Evolutionary conservation across 1,140 invertebrate genomes (phyloP), one percentile per base, ranked within the genome.

Genomic region (Solen grandis): DNA sequence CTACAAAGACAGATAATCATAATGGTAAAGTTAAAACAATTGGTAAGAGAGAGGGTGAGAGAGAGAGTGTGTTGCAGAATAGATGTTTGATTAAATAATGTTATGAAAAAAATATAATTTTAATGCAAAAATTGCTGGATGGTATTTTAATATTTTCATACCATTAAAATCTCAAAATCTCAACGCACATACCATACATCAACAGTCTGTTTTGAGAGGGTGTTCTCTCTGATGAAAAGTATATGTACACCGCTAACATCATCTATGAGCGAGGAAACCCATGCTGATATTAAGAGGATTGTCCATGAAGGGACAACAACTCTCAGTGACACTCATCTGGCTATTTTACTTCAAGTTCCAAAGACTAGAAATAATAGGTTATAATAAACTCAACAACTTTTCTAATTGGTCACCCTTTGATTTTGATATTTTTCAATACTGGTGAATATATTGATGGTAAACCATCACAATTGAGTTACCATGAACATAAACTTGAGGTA

Each of bases 101-200:
- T 31, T 27, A 62, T 62, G 16, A 62, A 62, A 62, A 31, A 62
- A 62, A 27, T 62, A 5, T 46, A 46, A 46, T 65, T 5, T 35
- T 65, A 35, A 65, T 65, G 62, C 62, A 65, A 38, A 65, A 65
- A 22, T 65, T 3, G 8, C 31, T 65, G 5, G 62, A 65, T 46
- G 41, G 19, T 19, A 46, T 46, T 10, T 46, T 46, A 46, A 19
- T 65, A 62, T 29, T 62, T 29, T 5, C 14, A 62, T 27, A 16
- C 33, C 5, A 14, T 62, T 16, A 27, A 5, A 62, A 62, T 22
- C 27, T 62, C 59, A 62, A 62, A 31, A 62, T 27, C 59, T 62
- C 13, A 8, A 27, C 33, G 27, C 19, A 62, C 59, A 62, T 27
- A 46, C 41, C 41, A 46, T 46, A 46, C 8, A 46, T 46, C 41